Evolutionary conservation across 2,888 invertebrate species (phyloP).

Genomic region (Spodoptera exigua): DNA sequence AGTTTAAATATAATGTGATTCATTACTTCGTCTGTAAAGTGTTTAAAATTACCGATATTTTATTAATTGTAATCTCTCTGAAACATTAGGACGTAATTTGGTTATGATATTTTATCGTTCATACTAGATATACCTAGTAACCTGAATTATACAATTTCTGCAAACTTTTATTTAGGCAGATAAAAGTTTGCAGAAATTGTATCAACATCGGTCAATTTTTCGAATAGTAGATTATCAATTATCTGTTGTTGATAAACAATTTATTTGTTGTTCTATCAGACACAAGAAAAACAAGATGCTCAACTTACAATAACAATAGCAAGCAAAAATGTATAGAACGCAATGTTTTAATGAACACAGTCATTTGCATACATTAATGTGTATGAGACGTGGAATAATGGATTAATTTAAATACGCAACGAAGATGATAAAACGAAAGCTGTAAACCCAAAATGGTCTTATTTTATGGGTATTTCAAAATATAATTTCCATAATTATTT

Average conservation of each 20-base stretch:
- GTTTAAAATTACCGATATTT: no score
- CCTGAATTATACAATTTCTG: no score
- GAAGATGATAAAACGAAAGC: conserved; percentile 2
- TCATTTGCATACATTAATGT: conserved; percentile 26
- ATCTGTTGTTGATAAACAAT: neutral
- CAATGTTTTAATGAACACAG: conserved; percentile 22
- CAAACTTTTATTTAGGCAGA: no score
- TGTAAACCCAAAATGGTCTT: neutral
- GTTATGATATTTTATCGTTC: no score
- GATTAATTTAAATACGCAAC: conserved; percentile 13
- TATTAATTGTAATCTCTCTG: no score
- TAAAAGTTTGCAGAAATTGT: no score
- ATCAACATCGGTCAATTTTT: no score
- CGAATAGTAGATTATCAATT: no score
- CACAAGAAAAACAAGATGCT: conserved; percentile 3
- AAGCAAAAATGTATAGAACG: conserved; percentile 12
- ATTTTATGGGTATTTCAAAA: neutral
- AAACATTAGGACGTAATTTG: no score
- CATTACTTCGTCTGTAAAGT: no score
- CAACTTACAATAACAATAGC: conserved; percentile 14
- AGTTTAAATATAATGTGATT: no score
- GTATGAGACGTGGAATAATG: conserved; percentile 13
- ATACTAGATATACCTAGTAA: no score
- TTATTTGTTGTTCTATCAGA: neutral
- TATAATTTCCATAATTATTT: neutral